phyloP scores from a whole-genome alignment of 35 echinoderm and acorn worm genomes.

The Heliocidaris tuberculata region DNA sequence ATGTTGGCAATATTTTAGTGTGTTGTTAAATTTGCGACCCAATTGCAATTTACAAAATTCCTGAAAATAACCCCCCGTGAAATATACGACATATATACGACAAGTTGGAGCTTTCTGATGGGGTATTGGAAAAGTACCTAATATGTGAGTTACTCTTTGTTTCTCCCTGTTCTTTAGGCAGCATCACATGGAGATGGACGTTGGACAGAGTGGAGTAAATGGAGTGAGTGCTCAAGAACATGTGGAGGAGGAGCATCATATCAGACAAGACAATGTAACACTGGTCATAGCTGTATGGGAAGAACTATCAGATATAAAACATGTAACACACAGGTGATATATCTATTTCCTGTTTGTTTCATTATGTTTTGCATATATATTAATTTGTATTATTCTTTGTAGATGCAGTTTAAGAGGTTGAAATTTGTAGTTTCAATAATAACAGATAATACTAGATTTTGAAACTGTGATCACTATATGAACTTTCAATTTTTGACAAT shows the following conservation, averaged over 20 bases:
- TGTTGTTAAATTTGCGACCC: no score
- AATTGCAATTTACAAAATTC: no score
- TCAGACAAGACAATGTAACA: slow-evolving; percentile 46
- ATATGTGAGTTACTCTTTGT: not conserved
- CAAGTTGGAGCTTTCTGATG: no score
- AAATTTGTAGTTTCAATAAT: not conserved
- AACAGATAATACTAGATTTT: no score
- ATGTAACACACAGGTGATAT: slow-evolving; percentile 64
- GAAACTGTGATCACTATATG: no score
- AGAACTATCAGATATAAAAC: slow-evolving; percentile 63
- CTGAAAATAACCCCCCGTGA: no score
- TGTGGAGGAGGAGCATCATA: slow-evolving; percentile 69
- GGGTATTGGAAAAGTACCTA: no score
- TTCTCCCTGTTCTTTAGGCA: not conserved
- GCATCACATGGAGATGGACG: not conserved
- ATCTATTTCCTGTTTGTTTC: not conserved
- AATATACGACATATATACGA: no score
- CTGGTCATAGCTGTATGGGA: slow-evolving; percentile 46
- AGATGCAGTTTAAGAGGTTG: not conserved
- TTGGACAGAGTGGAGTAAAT: slow-evolving; percentile 63
- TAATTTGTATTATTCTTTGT: not conserved
- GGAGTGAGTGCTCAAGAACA: slow-evolving; percentile 68
- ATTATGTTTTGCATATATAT: not conserved
- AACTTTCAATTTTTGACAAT: no score
- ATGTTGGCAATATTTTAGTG: no score